Evolutionary conservation across 2,888 invertebrate species (phyloP), one percentile per base, ranked within the genome.

Genomic region (Eulithis testata): DNA sequence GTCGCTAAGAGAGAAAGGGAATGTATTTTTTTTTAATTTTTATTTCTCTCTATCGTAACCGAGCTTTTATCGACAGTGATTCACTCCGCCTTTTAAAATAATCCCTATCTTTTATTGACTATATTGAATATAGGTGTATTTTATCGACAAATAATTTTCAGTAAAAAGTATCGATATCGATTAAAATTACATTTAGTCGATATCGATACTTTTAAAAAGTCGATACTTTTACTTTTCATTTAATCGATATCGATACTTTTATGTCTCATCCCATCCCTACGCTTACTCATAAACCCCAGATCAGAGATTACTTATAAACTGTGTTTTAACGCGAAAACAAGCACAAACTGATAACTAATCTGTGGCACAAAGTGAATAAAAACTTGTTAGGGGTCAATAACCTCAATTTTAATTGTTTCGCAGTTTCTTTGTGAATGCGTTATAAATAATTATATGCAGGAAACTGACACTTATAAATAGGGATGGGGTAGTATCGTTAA

Each of bases 401-500:
- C 71, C 73, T 59, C 56, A 27, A 61, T 65, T 64, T 61, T 71
- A 73, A 73, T 73, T 73, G 65, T 65, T 59, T 51, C 31, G 11
- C 54, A 11, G 65, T 53, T 66, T 63, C 66, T 66, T 66, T 63
- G 66, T 66, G 54, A 58, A 51, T 52, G 57, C 44, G 5, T 53
- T 55, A 11, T 43, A 62, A 52, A 58, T 52, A 57, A 40, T 59
- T 65, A 59, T 45, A 55, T 40, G 55, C 66, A 66, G 66, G 66
- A 66, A 62, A 62, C 59, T 7, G 27, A 40, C 47, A 31, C n/a
- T 57, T 62, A 12, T 49, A 11, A 8, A 52, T 54, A 64, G 60
- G 27, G 65, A 53, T 60, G 60, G 11, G 49, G 49, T 61, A 36
- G 14, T 54, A 51, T 55, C 50, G n/a, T n/a, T n/a, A n/a, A n/a